Percentiles rank a stretch among this genome's conserved stretches.
These are phyloP conservation scores for Danio aesculapii DNA, from an alignment of 2,797 vertebrate genomes.

Conservation along the genomic window DNA sequence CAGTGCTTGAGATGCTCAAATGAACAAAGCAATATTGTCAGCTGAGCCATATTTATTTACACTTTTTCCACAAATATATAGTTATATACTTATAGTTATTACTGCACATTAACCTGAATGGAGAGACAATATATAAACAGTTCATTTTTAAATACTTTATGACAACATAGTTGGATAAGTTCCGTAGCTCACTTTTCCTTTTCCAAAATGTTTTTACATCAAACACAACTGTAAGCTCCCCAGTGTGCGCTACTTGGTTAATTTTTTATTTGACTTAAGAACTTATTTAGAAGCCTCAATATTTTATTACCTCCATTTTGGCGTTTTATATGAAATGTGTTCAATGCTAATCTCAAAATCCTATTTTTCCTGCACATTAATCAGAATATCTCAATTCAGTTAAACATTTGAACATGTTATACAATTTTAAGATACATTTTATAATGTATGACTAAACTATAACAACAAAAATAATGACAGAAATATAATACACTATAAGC, in stretches of 20 bases:
- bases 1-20: conserved; percentile 6
- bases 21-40: neutral
- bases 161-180: neutral
- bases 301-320: conserved; percentile 3
- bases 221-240: conserved; percentile 13
- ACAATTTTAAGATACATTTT: neutral
- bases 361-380: neutral
- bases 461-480: neutral
- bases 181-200: neutral
- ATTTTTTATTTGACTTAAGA: conserved; percentile 8
- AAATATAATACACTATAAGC: too few relatives aligned
- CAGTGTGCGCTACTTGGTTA: conserved; percentile 4
- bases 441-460: neutral
- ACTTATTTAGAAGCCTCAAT: conserved; percentile 16
- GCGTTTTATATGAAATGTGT: neutral
- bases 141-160: conserved; percentile 13
- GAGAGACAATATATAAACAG: neutral
- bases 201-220: neutral
- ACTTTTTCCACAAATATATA: neutral
- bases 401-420: neutral
- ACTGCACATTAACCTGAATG: neutral
- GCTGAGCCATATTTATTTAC: neutral
- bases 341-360: neutral
- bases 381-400: neutral
- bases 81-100: neutral